Conservation (phyloP, 1,140 invertebrate species). For the Parapsyche elsis region DNA sequence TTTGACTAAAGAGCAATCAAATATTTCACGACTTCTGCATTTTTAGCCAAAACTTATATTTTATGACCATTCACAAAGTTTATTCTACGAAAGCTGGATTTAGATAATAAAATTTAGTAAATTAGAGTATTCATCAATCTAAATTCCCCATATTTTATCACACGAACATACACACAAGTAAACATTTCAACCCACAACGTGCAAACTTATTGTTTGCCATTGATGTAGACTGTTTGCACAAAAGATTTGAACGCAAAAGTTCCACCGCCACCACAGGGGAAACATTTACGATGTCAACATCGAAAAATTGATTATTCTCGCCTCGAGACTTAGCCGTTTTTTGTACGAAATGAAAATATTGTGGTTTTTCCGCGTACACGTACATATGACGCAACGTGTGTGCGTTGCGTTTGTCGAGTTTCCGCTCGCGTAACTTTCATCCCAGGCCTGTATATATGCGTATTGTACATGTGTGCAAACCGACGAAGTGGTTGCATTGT, state of each 20-base stretch:
- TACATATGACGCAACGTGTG: not conserved
- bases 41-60: no score
- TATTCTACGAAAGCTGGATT: no score
- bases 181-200: no score
- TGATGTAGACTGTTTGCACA: not conserved
- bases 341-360: not conserved
- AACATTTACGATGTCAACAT: slow-evolving; percentile 6
- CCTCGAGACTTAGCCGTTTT: not conserved
- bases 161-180: no score
- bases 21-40: no score
- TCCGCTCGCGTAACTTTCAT: not conserved
- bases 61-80: no score
- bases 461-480: slow-evolving; percentile 1
- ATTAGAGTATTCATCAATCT: no score
- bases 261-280: not conserved
- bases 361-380: no score
- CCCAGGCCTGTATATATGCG: not conserved
- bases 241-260: slow-evolving; percentile 17
- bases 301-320: slow-evolving; percentile 23
- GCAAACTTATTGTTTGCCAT: not conserved
- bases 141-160: no score
- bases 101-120: no score
- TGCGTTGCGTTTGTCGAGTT: no score
- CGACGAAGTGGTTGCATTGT: slow-evolving; percentile 36
- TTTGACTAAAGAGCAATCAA: no score